A percentile compares a stretch with the other conserved stretches of the same genome.
Conservation (phyloP, 2,797 vertebrate species). For the Pyrocephalus nanus region DNA sequence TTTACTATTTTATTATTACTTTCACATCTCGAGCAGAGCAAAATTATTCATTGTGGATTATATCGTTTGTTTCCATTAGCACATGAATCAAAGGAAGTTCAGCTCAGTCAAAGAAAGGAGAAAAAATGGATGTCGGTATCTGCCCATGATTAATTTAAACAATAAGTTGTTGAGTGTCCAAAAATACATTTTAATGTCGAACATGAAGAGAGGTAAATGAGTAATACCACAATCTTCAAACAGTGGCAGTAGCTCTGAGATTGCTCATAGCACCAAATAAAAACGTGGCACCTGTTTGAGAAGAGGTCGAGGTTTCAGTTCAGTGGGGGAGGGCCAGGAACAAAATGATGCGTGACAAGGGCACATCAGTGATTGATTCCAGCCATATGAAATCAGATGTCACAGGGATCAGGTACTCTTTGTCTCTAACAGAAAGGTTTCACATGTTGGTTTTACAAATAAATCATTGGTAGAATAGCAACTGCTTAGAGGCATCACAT, state of each 20-base stretch:
- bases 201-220: background rate
- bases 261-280: background rate
- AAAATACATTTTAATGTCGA: slow-evolving; percentile 19
- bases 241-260: background rate
- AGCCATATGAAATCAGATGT: background rate
- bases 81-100: slow-evolving; percentile 52
- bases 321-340: background rate
- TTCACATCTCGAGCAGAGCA: slow-evolving; percentile 37
- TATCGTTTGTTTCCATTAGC: slow-evolving; percentile 34
- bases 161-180: slow-evolving; percentile 18
- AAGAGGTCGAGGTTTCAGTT: background rate
- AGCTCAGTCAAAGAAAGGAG: slow-evolving; percentile 28
- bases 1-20: slow-evolving; percentile 58
- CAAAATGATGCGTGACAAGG: background rate
- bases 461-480: background rate
- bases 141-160: slow-evolving; percentile 46
- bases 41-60: slow-evolving; percentile 56
- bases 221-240: background rate
- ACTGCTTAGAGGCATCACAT: background rate
- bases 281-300: background rate
- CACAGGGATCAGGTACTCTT: background rate
- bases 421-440: background rate
- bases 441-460: background rate
- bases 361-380: background rate
- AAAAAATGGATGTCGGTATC: slow-evolving; percentile 12